A percentile compares a stretch with the other conserved stretches of the same genome.
Conservation (phyloP, 2,888 invertebrate species). For the Diabrotica balteata region DNA sequence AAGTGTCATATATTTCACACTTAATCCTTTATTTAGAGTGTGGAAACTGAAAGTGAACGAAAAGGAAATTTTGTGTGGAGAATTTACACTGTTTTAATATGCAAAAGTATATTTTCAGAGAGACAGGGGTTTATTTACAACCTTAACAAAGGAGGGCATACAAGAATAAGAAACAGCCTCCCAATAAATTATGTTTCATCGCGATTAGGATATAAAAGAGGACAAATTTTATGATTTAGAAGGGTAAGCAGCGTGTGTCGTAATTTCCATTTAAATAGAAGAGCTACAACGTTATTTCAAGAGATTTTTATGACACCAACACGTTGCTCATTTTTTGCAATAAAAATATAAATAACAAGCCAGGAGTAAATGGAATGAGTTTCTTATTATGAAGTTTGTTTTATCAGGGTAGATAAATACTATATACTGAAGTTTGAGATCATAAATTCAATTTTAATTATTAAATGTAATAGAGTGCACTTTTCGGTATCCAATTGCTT, state of each 20-base stretch:
- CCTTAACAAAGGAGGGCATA: slow-evolving; percentile 25
- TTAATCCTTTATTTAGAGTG: slow-evolving; percentile 26
- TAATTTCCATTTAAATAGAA: slow-evolving; percentile 29
- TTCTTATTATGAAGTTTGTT: no score
- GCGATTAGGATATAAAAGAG: slow-evolving; percentile 29
- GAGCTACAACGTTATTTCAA: slow-evolving; percentile 3
- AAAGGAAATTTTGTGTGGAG: slow-evolving; percentile 21
- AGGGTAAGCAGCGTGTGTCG: slow-evolving; percentile 10
- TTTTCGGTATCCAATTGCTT: no score
- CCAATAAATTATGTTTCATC: slow-evolving; percentile 27
- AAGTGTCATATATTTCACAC: slow-evolving; percentile 17
- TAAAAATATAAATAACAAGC: background rate
- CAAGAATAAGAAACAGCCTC: slow-evolving; percentile 26
- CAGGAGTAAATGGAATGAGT: background rate
- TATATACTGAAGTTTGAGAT: no score
- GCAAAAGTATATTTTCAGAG: slow-evolving; percentile 26
- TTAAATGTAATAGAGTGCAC: no score
- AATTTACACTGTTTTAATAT: slow-evolving; percentile 26
- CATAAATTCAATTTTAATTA: no score
- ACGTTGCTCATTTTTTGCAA: background rate
- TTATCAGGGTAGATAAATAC: no score
- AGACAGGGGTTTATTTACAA: slow-evolving; percentile 29
- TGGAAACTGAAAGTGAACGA: slow-evolving; percentile 24
- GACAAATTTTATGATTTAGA: slow-evolving; percentile 28
- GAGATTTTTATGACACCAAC: background rate